phyloP scores from a whole-genome alignment of 2,888 invertebrate genomes.

The Creontiades dilutus region DNA sequence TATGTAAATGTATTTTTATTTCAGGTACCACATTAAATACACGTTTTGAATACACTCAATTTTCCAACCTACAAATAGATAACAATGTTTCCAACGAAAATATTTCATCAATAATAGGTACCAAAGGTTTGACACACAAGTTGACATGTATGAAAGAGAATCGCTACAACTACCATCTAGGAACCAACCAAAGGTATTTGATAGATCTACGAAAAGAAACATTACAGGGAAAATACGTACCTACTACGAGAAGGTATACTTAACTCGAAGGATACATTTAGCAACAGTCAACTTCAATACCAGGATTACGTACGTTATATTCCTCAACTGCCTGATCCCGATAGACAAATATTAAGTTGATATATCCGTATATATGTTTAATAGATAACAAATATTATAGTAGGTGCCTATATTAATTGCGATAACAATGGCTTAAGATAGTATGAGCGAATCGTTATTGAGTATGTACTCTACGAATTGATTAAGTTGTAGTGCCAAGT shows the following conservation, averaged over 20 bases:
- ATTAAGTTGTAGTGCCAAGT: background rate
- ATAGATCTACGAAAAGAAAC: background rate
- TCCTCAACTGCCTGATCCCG: background rate
- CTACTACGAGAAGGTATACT: too few species aligned
- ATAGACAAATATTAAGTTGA: constrained; percentile 10
- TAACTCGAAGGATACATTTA: too few species aligned
- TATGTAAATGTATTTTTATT: background rate
- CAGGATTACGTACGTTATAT: background rate
- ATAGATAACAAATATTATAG: background rate
- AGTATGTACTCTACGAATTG: background rate
- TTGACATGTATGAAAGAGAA: background rate
- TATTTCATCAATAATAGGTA: constrained; percentile 12
- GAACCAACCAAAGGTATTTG: background rate
- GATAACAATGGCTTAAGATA: constrained; percentile 2
- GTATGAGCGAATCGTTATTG: background rate
- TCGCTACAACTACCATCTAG: background rate
- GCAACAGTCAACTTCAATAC: too few species aligned
- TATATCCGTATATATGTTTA: background rate
- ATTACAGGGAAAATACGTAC: too few species aligned
- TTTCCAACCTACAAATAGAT: constrained; percentile 54
- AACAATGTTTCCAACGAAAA: constrained; percentile 56
- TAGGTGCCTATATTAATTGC: background rate
- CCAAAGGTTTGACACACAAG: constrained; percentile 9
- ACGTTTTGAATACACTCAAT: constrained; percentile 13
- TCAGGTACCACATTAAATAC: constrained; percentile 45